Conservation (phyloP, 2,888 invertebrate genomes). For the Athetis lepigone region DNA sequence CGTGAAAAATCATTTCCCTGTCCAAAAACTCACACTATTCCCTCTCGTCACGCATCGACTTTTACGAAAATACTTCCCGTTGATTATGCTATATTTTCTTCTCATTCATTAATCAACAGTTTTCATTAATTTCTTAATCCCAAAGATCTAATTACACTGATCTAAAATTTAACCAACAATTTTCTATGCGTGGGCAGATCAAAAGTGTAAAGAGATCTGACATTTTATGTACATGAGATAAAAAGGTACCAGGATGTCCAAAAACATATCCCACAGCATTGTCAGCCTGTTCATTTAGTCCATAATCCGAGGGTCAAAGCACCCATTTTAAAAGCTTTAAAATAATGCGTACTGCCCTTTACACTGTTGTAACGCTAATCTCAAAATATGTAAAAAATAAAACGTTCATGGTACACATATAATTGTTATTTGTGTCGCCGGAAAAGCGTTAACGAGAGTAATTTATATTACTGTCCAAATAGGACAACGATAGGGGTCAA, state of each 20-base stretch:
- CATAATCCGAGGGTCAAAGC: constrained; percentile 34
- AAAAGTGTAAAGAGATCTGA: not conserved
- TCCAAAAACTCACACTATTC: too few species aligned
- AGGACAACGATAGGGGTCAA: not conserved
- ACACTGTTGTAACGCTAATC: constrained; percentile 38
- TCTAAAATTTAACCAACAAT: not conserved
- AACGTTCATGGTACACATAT: constrained; percentile 38
- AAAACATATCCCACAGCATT: constrained; percentile 17
- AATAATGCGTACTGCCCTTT: constrained; percentile 31
- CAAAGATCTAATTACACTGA: too few species aligned
- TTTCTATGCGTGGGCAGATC: not conserved
- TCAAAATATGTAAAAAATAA: constrained; percentile 47
- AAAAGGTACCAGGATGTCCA: constrained; percentile 15
- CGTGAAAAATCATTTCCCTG: too few species aligned
- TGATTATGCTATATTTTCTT: too few species aligned
- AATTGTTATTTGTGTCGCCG: constrained; percentile 46
- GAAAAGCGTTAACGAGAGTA: constrained; percentile 25
- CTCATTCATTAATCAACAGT: too few species aligned
- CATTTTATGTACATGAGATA: not conserved
- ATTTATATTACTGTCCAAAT: constrained; percentile 31
- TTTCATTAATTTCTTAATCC: too few species aligned
- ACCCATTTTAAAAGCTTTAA: constrained; percentile 22
- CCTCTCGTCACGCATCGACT: too few species aligned
- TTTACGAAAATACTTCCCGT: too few species aligned
- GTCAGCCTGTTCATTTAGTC: constrained; percentile 14